Evolutionary conservation across 2,113 vertebrate genomes (phyloP), one percentile per base, ranked within the genome.

Genomic region (Grammomys surdaster): DNA sequence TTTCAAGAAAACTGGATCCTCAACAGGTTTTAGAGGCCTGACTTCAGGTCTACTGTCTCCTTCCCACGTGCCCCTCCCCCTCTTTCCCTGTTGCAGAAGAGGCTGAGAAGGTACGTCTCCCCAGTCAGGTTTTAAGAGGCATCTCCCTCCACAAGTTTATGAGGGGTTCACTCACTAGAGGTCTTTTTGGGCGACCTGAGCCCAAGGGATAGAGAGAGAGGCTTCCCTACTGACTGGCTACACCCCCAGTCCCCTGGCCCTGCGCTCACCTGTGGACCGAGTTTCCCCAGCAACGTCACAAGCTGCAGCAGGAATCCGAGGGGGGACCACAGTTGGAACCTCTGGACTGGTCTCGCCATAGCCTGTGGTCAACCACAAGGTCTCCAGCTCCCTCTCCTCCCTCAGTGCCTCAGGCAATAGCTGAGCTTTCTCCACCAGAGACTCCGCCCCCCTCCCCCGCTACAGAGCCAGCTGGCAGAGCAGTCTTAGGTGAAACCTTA

Each of bases 361-460:
- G 89, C 17, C 86, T 48, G 26, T 33, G 43, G 88, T 58, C 93
- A 40, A 54, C 73, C 19, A 33, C 92, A 3, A 7, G 22, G 69
- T 65, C 0, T 56, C 31, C 31, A 0, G 58, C 43, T 86, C 60
- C 28, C 16, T 86, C 28, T 33, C 19, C 82, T 60, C 56, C 73
- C 56, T 54, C 0, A 0, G 58, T 1, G 40, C 73, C 72, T 89
- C 78, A 7, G 56, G 72, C 40, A 6, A 82, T 46, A 0, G 63
- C 75, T 0, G 0, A 14, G 89, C 6, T 56, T 58, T 80, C 6
- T 3, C 19, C n/a, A 3, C 0, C 1, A 54, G 33, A 92, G 96
- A 73, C 97, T 95, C 97, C 97, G 86, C 97, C 96, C 97, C 96
- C 20, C 60, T 51, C 46, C 3, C 60, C 20, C 95, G 7, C 6